These are phyloP conservation scores for Planococcus citri DNA, from an alignment of 1,140 invertebrate genomes.

Conservation along the genomic window DNA sequence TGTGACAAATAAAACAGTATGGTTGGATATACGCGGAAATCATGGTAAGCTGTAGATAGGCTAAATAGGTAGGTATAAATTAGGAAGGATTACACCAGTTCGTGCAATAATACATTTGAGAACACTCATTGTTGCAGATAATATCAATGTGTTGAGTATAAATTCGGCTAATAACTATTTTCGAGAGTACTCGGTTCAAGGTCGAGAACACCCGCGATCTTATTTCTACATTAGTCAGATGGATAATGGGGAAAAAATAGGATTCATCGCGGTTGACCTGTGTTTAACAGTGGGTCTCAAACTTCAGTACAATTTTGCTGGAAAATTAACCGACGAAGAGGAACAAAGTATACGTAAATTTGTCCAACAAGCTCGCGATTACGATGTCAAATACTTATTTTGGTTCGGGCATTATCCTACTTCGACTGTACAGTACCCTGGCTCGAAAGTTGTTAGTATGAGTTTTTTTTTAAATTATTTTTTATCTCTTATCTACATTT, in stretches of 20 bases:
- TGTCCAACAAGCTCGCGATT: constrained; percentile 30
- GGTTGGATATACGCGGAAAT: constrained; percentile 88
- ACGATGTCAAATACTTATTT: constrained; percentile 46
- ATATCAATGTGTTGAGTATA: constrained; percentile 65
- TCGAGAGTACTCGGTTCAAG: constrained; percentile 69
- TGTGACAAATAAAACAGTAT: constrained; percentile 54
- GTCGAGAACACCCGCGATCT: constrained; percentile 52
- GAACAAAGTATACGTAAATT: constrained; percentile 41
- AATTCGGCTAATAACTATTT: constrained; percentile 63
- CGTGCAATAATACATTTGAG: too few species aligned
- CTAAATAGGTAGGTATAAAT: too few species aligned
- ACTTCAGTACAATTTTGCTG: constrained; percentile 87
- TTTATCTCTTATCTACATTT: too few species aligned
- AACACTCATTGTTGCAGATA: constrained; percentile 49
- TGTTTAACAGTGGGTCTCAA: constrained; percentile 71
- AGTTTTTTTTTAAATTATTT: background rate
- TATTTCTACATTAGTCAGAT: constrained; percentile 55
- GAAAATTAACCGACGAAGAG: constrained; percentile 50
- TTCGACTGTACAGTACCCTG: constrained; percentile 60
- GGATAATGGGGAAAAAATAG: constrained; percentile 32
- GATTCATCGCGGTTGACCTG: constrained; percentile 83
- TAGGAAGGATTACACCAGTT: too few species aligned
- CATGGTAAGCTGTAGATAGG: constrained; percentile 65
- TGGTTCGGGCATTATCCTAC: constrained; percentile 93
- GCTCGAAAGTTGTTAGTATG: background rate